These are phyloP conservation scores for Nematopogon swammerdamellus DNA, from an alignment of 2,888 invertebrate species.

Conservation along the genomic window DNA sequence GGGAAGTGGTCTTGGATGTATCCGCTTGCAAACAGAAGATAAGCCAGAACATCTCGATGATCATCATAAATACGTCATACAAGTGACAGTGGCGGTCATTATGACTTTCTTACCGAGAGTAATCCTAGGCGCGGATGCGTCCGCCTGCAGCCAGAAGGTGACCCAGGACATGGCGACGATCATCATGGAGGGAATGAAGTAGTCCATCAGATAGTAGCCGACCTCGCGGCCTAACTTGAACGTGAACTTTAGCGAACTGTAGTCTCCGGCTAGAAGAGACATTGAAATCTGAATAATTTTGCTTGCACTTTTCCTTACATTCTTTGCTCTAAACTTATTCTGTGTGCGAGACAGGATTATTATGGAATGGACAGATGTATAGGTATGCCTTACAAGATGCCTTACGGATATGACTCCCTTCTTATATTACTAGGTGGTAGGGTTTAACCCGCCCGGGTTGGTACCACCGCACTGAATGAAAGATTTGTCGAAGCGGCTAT, in stretches of 20 bases:
- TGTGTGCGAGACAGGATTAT: neutral
- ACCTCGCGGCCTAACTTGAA: conserved; percentile 78
- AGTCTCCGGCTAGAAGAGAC: conserved; percentile 69
- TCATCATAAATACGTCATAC: too few relatives aligned
- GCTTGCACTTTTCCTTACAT: neutral
- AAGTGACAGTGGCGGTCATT: too few relatives aligned
- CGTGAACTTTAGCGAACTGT: conserved; percentile 74
- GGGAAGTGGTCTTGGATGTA: too few relatives aligned
- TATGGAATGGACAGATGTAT: too few relatives aligned
- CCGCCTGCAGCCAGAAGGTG: conserved; percentile 85
- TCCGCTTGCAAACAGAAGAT: too few relatives aligned
- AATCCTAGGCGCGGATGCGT: conserved; percentile 79
- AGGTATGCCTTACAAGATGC: too few relatives aligned
- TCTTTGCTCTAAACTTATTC: neutral
- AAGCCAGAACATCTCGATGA: too few relatives aligned
- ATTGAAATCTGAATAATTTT: neutral
- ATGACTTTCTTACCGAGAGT: conserved; percentile 77
- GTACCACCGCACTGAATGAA: too few relatives aligned
- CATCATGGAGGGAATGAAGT: conserved; percentile 83
- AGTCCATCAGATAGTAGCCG: conserved; percentile 85
- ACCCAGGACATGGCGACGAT: conserved; percentile 87
- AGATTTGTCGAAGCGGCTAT: too few relatives aligned
- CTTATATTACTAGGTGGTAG: too few relatives aligned
- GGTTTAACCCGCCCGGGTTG: too few relatives aligned
- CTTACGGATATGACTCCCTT: too few relatives aligned